Conservation (phyloP, 2,888 invertebrate genomes). For the Drosophila mulleri region DNA sequence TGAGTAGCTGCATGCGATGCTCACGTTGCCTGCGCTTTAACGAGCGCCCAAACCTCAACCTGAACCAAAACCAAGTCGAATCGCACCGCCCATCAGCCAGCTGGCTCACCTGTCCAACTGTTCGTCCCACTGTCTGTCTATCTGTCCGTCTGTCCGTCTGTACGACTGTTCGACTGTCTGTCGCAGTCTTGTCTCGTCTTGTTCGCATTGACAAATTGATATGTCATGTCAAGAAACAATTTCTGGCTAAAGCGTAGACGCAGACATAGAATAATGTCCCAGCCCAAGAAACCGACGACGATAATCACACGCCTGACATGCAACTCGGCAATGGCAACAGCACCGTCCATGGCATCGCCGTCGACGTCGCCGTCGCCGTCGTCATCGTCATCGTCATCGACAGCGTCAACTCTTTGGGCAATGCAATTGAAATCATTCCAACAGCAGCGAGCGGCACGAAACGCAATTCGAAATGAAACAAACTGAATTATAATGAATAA, state of each 20-base stretch:
- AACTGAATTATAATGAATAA: slow-evolving; percentile 81
- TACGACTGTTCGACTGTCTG: slow-evolving; percentile 41
- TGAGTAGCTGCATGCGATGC: slow-evolving; percentile 73
- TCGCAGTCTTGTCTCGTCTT: slow-evolving; percentile 43
- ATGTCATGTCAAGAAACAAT: slow-evolving; percentile 85
- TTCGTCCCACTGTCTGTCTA: slow-evolving; percentile 9
- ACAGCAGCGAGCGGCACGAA: slow-evolving; percentile 77
- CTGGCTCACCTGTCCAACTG: slow-evolving; percentile 41
- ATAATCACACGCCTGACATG: slow-evolving; percentile 78
- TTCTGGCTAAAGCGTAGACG: slow-evolving; percentile 73
- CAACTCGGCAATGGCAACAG: slow-evolving; percentile 34
- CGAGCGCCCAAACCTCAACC: slow-evolving; percentile 38
- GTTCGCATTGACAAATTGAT: slow-evolving; percentile 83
- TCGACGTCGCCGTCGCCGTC: slow-evolving; percentile 5
- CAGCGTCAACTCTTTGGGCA: slow-evolving; percentile 37
- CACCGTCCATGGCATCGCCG: not conserved
- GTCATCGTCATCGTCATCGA: slow-evolving; percentile 21
- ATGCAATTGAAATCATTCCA: slow-evolving; percentile 78
- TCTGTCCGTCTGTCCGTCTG: slow-evolving; percentile 27
- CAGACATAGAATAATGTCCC: slow-evolving; percentile 43
- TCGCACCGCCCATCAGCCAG: slow-evolving; percentile 20
- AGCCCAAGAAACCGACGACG: slow-evolving; percentile 38
- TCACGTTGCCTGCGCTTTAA: slow-evolving; percentile 48
- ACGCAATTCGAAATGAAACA: slow-evolving; percentile 79
- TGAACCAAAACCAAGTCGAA: slow-evolving; percentile 16